Conservation (phyloP, 1,140 invertebrate species). For the Asobara japonica region DNA sequence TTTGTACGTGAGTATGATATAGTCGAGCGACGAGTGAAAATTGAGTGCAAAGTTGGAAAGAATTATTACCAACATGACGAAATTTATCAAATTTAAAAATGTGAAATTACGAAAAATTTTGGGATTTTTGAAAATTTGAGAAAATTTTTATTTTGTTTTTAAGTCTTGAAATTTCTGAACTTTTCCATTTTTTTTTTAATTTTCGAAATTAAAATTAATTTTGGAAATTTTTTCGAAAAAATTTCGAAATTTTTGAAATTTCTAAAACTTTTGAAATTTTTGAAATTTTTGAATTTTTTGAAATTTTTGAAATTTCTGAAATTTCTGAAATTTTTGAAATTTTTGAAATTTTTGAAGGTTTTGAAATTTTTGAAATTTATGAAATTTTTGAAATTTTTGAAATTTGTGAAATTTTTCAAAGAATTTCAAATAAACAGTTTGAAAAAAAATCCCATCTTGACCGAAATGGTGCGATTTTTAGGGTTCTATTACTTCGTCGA, state of each 20-base stretch:
- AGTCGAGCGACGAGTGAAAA: conserved; percentile 21
- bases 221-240: too few relatives aligned
- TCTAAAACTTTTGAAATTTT: too few relatives aligned
- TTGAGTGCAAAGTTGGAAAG: conserved; percentile 26
- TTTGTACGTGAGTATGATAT: conserved; percentile 50
- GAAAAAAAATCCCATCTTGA: conserved; percentile 41
- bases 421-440: too few relatives aligned
- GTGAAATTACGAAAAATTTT: conserved; percentile 16
- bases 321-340: conserved; percentile 1
- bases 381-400: too few relatives aligned
- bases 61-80: conserved; percentile 21
- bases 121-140: too few relatives aligned
- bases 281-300: too few relatives aligned
- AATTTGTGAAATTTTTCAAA: too few relatives aligned
- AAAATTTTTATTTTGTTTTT: conserved; percentile 36
- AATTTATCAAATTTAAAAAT: background rate
- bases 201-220: background rate
- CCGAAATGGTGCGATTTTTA: conserved; percentile 54
- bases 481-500: background rate
- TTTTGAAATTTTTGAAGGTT: too few relatives aligned
- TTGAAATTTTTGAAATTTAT: too few relatives aligned
- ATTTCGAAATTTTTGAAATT: too few relatives aligned
- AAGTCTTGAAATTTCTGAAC: conserved; percentile 42
- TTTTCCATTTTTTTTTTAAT: conserved; percentile 36
- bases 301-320: too few relatives aligned